Evolutionary conservation across 2,113 vertebrate genomes (phyloP).

Genomic region (Callithrix jacchus): DNA sequence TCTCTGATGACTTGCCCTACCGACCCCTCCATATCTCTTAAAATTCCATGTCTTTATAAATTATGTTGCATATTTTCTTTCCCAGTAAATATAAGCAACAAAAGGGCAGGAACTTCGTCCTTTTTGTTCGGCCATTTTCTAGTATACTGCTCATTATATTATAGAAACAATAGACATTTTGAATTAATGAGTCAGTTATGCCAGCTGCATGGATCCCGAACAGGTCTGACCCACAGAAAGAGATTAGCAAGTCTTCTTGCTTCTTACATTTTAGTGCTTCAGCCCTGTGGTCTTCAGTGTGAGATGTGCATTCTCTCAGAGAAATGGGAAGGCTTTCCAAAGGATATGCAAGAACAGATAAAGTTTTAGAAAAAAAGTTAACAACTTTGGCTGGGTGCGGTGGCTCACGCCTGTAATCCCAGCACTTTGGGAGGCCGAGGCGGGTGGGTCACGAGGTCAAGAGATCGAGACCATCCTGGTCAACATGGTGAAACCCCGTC

Average conservation of each 20-base stretch:
- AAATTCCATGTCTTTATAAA: neutral
- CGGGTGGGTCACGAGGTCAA: no score
- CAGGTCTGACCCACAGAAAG: neutral
- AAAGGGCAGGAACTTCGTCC: neutral
- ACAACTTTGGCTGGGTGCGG: no score
- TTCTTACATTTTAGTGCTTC: neutral
- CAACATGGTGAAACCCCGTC: no score
- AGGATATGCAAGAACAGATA: neutral
- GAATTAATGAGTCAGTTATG: neutral
- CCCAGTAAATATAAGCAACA: neutral
- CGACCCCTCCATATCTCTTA: neutral
- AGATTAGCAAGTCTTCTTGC: neutral
- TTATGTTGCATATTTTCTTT: neutral
- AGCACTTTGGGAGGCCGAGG: no score
- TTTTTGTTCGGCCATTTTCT: neutral
- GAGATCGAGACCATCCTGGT: no score
- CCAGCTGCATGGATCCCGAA: neutral
- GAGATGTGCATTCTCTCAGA: neutral
- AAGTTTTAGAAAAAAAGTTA: neutral
- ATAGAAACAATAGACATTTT: neutral
- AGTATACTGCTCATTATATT: neutral
- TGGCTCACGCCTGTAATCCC: no score
- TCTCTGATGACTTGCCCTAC: neutral
- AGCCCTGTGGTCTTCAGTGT: neutral
- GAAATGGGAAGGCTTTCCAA: neutral